These are phyloP conservation scores for Laticauda laticaudata DNA, from an alignment of 2,113 vertebrate genomes.

Conservation along the genomic window DNA sequence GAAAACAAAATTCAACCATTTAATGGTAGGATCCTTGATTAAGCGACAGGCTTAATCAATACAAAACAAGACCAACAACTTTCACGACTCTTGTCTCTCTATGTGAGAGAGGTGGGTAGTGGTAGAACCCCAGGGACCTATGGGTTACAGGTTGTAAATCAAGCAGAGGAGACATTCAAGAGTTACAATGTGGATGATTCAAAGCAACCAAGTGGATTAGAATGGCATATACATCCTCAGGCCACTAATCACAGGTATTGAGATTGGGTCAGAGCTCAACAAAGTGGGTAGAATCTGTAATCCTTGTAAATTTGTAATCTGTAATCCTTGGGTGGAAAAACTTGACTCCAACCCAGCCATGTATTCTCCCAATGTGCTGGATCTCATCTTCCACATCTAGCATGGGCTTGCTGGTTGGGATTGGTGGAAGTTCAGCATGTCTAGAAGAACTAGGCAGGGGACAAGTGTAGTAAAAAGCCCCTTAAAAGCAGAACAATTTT, in stretches of 20 bases:
- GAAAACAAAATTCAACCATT: neutral
- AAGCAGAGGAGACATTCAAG: neutral
- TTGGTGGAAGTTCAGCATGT: neutral
- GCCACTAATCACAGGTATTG: neutral
- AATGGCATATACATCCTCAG: neutral
- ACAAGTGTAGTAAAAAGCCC: neutral
- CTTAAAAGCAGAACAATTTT: neutral
- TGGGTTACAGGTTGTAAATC: neutral
- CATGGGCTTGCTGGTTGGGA: neutral
- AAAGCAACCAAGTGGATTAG: neutral
- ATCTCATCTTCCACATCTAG: neutral
- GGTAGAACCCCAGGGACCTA: neutral
- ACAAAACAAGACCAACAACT: neutral
- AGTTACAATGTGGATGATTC: neutral
- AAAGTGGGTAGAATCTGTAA: neutral
- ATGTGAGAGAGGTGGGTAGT: neutral
- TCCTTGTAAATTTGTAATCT: too few relatives aligned
- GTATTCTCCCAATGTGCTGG: neutral
- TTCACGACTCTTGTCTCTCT: neutral
- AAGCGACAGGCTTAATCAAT: neutral
- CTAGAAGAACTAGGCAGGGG: neutral
- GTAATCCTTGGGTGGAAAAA: neutral
- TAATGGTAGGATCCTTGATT: neutral
- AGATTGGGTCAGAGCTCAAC: neutral
- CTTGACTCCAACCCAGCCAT: neutral